Evolutionary conservation across 2,888 invertebrate genomes (phyloP).

Genomic region (Drosophila anceps): DNA sequence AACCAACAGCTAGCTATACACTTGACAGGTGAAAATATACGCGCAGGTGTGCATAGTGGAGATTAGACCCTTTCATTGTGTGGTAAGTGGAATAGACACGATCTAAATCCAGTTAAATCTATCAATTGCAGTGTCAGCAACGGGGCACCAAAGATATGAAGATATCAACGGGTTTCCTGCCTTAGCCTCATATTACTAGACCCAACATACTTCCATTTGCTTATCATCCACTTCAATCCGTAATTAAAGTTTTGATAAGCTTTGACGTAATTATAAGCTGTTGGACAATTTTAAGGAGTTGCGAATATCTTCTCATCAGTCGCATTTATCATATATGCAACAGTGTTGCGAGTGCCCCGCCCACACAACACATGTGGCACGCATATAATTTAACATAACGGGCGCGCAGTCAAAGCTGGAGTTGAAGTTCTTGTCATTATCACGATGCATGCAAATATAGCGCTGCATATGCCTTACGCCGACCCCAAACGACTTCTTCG

Average conservation of each 20-base stretch:
- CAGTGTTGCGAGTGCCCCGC: conserved; percentile 57
- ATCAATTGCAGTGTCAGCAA: conserved; percentile 20
- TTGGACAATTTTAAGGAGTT: conserved; percentile 30
- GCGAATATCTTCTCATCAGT: conserved; percentile 18
- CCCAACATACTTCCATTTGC: neutral
- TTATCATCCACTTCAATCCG: conserved; percentile 23
- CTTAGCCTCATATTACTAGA: neutral
- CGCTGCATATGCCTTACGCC: conserved; percentile 12
- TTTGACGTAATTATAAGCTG: conserved; percentile 18
- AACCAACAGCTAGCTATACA: conserved; percentile 1
- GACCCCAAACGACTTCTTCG: conserved; percentile 39
- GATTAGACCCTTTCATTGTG: conserved; percentile 14
- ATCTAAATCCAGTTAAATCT: neutral
- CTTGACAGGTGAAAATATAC: conserved; percentile 67
- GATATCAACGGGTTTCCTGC: neutral
- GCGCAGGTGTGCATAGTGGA: conserved; percentile 40
- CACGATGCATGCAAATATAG: conserved; percentile 54
- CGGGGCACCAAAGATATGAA: neutral
- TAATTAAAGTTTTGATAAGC: conserved; percentile 49
- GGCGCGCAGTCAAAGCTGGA: conserved; percentile 23
- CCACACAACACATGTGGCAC: conserved; percentile 62
- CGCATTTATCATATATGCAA: conserved; percentile 40
- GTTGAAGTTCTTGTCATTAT: conserved; percentile 48
- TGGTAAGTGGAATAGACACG: conserved; percentile 1
- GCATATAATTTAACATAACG: conserved; percentile 73